Base-by-base conservation (phyloP, 2,797 vertebrate genomes). In the Eulemur rubriventer region DNA sequence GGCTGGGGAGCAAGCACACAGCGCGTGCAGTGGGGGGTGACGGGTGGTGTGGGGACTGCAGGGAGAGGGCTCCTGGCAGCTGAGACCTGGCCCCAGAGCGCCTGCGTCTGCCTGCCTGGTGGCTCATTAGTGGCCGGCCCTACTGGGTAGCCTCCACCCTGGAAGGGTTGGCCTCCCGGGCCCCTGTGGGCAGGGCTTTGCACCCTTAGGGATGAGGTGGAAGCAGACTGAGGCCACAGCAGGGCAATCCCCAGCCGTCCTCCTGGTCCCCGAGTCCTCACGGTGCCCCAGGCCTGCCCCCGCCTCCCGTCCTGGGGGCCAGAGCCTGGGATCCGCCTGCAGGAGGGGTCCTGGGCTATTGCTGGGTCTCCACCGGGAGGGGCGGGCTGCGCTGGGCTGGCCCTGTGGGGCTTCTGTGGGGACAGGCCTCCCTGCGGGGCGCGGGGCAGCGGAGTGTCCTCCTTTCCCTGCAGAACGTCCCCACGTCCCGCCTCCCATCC, bases 311-410 rank as follows among this genome's bases (percentile, higher is more conserved):
- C 1, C 8, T 38, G 67, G 35, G 65, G 35, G 98, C 98, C 98
- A 98, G 98, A 95, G 91, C 96, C 78, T 97, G 94, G 95, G 92
- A 97, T 97, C 97, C 90, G 95, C 97, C 96, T 97, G 97, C 91
- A 67, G 92, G 96, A 92, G 86, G 92, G 97, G 97, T 95, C 91
- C 95, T 98, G 94, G 94, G 96, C 98, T 55, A 7, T 20, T 24
- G 7, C 65, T 10, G 4, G n/a, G 10, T 79, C 33, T 41, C 6
- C 50, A 20, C 30, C 7, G 0, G 5, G 43, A 20, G 28, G 28
- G 33, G 46, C 1, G 24, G 70, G 33, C 30, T 22, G 14, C 26
- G 7, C 26, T 28, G 2, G n/a, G 46, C 33, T 3, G 10, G 80
- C 41, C 6, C 41, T 1, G 4, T 12, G 24, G 16, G 52, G 63